Conservation (phyloP, 2,113 vertebrate species). For the Thunnus maccoyii region DNA sequence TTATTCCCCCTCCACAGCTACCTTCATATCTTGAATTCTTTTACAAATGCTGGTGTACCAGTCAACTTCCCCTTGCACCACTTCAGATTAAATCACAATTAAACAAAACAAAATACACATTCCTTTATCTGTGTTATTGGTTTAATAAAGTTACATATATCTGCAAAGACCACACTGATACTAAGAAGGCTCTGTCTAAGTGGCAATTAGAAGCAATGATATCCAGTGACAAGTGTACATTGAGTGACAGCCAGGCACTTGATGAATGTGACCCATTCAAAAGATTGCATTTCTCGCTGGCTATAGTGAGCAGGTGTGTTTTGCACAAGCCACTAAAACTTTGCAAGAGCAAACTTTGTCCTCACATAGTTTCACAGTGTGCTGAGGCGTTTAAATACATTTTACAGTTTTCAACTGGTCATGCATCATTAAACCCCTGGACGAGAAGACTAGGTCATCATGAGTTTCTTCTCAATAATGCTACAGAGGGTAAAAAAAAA, state of each 20-base stretch:
- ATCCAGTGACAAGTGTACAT: constrained; percentile 63
- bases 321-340: constrained; percentile 26
- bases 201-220: constrained; percentile 55
- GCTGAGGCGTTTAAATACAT: constrained; percentile 23
- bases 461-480: constrained; percentile 17
- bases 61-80: constrained; percentile 36
- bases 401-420: constrained; percentile 14
- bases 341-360: constrained; percentile 19
- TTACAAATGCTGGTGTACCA: constrained; percentile 49
- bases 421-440: constrained; percentile 21
- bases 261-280: constrained; percentile 66
- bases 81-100: constrained; percentile 54
- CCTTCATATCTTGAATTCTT: constrained; percentile 57
- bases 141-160: constrained; percentile 75
- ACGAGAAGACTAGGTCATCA: not conserved
- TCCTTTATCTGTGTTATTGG: constrained; percentile 63
- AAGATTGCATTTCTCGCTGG: constrained; percentile 66
- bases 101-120: constrained; percentile 68
- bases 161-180: constrained; percentile 61
- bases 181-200: constrained; percentile 43
- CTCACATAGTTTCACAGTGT: constrained; percentile 10
- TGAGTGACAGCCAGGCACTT: constrained; percentile 70
- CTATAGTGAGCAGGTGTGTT: constrained; percentile 51
- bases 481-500: constrained; percentile 29
- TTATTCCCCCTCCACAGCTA: constrained; percentile 51